Percentiles rank a stretch among this genome's conserved stretches.
Conservation (phyloP, 2,888 invertebrate genomes). For the Zhuqinia jingwanae region DNA sequence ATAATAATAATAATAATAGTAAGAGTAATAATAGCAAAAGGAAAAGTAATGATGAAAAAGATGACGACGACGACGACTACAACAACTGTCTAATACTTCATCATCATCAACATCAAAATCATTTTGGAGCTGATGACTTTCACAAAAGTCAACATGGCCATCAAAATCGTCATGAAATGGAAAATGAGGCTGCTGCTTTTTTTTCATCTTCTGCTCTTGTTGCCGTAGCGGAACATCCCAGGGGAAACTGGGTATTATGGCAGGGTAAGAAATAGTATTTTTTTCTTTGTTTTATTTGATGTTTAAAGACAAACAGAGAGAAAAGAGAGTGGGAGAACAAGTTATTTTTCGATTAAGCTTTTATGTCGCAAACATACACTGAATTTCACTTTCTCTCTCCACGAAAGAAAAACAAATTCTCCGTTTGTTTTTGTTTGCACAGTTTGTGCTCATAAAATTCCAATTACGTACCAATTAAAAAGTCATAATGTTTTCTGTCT, state of each 20-base stretch:
- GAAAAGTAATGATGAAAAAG: constrained; percentile 8
- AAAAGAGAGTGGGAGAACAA: neutral
- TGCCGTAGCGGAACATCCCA: neutral
- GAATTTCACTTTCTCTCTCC: neutral
- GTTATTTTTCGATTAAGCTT: too few species aligned
- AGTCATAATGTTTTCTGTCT: neutral
- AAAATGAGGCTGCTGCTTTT: constrained; percentile 23
- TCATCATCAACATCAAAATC: neutral
- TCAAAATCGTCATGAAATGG: neutral
- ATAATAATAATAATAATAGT: neutral
- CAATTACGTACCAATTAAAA: constrained; percentile 4
- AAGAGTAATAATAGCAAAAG: constrained; percentile 5
- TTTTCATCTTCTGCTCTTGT: too few species aligned
- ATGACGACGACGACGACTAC: neutral
- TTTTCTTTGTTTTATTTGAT: neutral
- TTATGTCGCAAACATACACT: too few species aligned
- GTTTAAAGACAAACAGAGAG: neutral
- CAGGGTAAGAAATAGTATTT: neutral
- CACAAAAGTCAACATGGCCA: neutral
- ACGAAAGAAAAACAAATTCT: too few species aligned
- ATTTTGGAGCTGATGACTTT: too few species aligned
- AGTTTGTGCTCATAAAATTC: constrained; percentile 1
- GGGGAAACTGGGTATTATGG: constrained; percentile 33
- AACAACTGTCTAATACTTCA: constrained; percentile 29
- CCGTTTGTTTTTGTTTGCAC: neutral